Evolutionary conservation across 2,888 invertebrate genomes (phyloP), one percentile per base, ranked within the genome.

Genomic region (Rhorus exstirpatorius): DNA sequence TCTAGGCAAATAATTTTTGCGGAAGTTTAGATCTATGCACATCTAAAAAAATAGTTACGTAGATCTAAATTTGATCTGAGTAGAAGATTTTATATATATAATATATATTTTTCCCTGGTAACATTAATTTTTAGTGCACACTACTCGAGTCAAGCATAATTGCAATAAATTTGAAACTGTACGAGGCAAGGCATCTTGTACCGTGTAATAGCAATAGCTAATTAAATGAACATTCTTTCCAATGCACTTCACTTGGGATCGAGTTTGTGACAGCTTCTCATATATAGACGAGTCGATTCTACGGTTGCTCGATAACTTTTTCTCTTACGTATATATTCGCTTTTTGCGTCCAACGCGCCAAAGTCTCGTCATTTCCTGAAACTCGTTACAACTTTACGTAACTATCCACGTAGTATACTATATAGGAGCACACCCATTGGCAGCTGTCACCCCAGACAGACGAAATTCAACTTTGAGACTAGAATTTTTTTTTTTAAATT

Each of bases 251-350:
- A 17, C 7, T 38, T 0, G 21, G 0, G n/a, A 41, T 41, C 46
- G 35, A 41, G 63, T 46, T 75, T 12, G n/a, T 46, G 65, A 78
- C 26, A 8, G 41, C 24, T 44, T 44, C 60, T 65, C 58, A 41
- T 63, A 67, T 72, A 31, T 35, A 76, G 53, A 72, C 49, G 41
- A 67, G 31, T 71, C 63, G 21, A 53, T 35, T 49, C 60, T 49
- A 51, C 44, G 35, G 51, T 60, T 70, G 65, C 72, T 83, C 72
- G 68, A 60, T 68, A 65, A 51, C 55, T 58, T 79, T 76, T 65
- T 65, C 46, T 46, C 24, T 71, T 67, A 79, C 71, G 51, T 46
- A 26, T 31, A n/a, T n/a, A n/a, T 24, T 19, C 61, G 6, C 6
- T 51, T 6, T 51, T 77, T 31, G 41, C 26, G 17, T 68, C 19